Base-by-base conservation (phyloP, 2,888 invertebrate species). In the Apoderus coryli region DNA sequence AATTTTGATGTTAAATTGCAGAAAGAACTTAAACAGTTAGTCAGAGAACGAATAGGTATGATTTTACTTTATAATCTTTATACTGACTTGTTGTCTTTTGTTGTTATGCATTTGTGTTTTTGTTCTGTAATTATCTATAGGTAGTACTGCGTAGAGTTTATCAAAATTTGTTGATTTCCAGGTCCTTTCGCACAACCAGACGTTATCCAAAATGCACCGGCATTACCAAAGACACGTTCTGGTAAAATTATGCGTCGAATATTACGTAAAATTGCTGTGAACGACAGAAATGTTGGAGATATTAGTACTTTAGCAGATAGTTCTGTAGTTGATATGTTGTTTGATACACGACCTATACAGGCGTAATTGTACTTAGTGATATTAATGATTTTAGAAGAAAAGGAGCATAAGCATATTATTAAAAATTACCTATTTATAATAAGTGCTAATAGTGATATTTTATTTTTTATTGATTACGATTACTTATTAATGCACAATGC, bases 181-280 rank as follows among this genome's bases (percentile, higher is more conserved):
- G n/a, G 96, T 2, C 84, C 95, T 0, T 93, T 98, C 56, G 96
- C 96, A 0, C 75, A 81, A 46, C 96, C 96, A 0, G 96, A 96
- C 54, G 73, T 79, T 19, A 77, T 98, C 34, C 96, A 98, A 44
- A 73, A 85, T 54, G 93, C 95, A 1, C 88, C 92, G 1, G 84
- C 79, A 1, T 63, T 98, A 39, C 98, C 98, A 0, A 95, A 96
- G 61, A 95, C 95, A 0, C 69, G 95, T 27, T 95, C 95, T 1
- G 98, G 98, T 2, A 98, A 98, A 63, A 95, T 98, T 37, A 95
- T 98, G 88, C 71, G 98, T 36, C 70, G 98, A 40, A 81, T 98
- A 34, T 63, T 98, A 37, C 70, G 93, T 39, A 92, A 95, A 61
- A 77, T 98, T 9, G 95, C 96, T 0, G 61, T 80, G 2, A 85